phyloP scores from a whole-genome alignment of 2,888 invertebrate genomes.

The Venustoraphidia nigricollis region DNA sequence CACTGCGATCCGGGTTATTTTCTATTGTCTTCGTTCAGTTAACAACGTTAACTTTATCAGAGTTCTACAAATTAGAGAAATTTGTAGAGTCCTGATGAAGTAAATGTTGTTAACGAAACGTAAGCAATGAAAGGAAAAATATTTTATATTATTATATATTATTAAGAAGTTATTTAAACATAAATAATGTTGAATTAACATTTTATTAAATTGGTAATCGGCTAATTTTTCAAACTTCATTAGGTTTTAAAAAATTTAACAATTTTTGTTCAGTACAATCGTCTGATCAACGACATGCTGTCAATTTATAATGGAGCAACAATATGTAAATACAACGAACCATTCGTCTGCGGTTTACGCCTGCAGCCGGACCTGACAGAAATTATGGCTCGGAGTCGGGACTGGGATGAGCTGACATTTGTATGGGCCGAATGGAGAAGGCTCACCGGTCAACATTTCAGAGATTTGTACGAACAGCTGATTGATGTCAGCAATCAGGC shows the following conservation, averaged over 20 bases:
- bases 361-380: conserved; percentile 62
- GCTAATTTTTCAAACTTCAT: too few species aligned
- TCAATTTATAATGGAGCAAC: conserved; percentile 74
- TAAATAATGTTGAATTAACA: background rate
- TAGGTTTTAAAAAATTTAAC: too few species aligned
- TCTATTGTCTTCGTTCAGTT: too few species aligned
- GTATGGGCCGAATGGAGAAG: conserved; percentile 86
- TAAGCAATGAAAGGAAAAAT: too few species aligned
- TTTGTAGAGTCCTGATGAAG: too few species aligned
- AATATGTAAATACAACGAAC: conserved; percentile 72
- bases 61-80: too few species aligned
- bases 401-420: conserved; percentile 79
- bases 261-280: conserved; percentile 54
- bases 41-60: too few species aligned
- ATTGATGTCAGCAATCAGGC: conserved; percentile 68
- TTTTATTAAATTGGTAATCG: too few species aligned
- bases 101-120: too few species aligned
- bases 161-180: too few species aligned
- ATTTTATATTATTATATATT: too few species aligned
- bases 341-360: conserved; percentile 64
- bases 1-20: too few species aligned
- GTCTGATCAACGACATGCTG: conserved; percentile 76
- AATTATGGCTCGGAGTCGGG: conserved; percentile 65
- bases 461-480: conserved; percentile 66
- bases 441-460: conserved; percentile 62